Base-by-base conservation (phyloP, 2,888 invertebrate species). In the Ypsolopha scabrella region DNA sequence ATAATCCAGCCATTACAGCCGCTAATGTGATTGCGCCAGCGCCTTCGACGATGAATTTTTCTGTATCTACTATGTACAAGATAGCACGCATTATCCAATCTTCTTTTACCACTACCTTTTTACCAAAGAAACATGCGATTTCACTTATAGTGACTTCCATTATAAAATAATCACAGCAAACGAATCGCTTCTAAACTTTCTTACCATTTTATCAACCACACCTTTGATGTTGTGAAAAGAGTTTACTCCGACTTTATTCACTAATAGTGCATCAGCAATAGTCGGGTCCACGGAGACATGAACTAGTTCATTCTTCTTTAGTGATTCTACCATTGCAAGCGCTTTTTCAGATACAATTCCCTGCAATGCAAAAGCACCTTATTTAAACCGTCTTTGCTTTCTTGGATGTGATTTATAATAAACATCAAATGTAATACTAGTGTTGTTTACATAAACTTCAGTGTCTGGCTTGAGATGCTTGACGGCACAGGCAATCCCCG, bases 21-120 rank as follows among this genome's bases (percentile, higher is more conserved):
- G 96, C 96, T 8, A 96, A 67, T 0, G 92, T 89, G 2, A 91
- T 89, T 0, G 95, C 96, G 0, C 94, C 96, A 11, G 94, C 95
- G 0, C 97, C 97, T 79, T 97, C 97, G 0, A 96, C 93, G 0
- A 97, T 94, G 56, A 93, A 92, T 69, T 94, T 94, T 69, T 96
- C 95, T 56, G 91, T 85, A 75, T 96, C 95, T 0, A 94, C 90
- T 44, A 95, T 72, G 53, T 93, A 88, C 67, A 95, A 83, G 50
- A 95, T 93, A 2, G 94, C 92, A 58, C 94, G 88, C 2, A 95
- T 93, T 53, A 96, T 94, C 90, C 91, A 93, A 65, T 95, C 93
- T 78, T 93, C 95, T 73, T 91, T 92, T 0, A 95, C 94, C n/a
- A 94, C 90, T 50, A 93, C 82, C 89, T 90, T 24, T 24, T 24